Base-by-base conservation (phyloP, 2,113 vertebrate genomes). In the Ciconia maguari region DNA sequence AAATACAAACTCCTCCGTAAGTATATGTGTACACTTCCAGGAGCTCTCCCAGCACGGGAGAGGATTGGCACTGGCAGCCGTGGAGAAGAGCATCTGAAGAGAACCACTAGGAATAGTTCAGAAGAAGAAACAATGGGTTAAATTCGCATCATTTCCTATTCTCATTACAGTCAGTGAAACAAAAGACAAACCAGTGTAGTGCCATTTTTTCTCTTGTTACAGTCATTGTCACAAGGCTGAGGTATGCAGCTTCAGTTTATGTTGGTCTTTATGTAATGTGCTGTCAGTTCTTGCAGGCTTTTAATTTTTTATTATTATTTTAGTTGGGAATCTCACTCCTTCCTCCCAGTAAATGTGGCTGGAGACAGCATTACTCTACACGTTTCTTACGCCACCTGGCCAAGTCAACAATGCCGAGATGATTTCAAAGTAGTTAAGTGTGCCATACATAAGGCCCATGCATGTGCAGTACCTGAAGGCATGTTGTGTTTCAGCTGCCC, bases 401-500 rank as follows among this genome's bases (percentile, higher is more conserved):
- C 49, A 60, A 72, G 62, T 13, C 29, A 84, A 9, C 36, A 61
- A 8, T 1, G 5, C 5, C 21, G 46, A 41, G 46, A 32, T 27
- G 32, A 19, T 19, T 65, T 48, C 57, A 57, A 26, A 41, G 30
- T 13, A 30, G 30, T 27, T 25, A 58, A 54, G 29, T 1, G 13
- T 25, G 19, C 16, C 34, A 7, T 18, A 29, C 6, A 7, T 29
- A 38, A 70, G 32, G 26, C 7, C 57, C 15, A 13, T 3, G n/a
- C 11, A 27, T 24, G 20, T 3, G 14, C 27, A 80, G n/a, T 11
- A 44, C 18, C 29, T 49, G n/a, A 62, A 76, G 32, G 20, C 34
- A 60, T 0, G 0, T 4, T 13, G 32, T 0, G 2, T 55, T 78
- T 72, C 24, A 68, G 26, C 10, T 51, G n/a, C 27, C 30, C 54